Percentiles rank a stretch among this genome's conserved stretches.
phyloP scores from a whole-genome alignment of 1,140 invertebrate genomes.

The Drosophila sulfurigaster region DNA sequence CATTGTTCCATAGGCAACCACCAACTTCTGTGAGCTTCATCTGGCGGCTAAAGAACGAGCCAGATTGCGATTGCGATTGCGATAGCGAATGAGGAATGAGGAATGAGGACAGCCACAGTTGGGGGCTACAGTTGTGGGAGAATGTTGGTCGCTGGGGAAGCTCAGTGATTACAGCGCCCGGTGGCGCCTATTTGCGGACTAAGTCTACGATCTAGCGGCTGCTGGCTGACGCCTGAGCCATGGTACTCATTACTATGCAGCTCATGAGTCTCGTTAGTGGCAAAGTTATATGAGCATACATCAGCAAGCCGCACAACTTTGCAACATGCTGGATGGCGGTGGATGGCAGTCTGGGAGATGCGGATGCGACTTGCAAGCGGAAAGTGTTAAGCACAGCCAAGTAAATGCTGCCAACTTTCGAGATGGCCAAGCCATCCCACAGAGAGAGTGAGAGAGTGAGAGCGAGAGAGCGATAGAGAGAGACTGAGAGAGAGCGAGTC shows the following conservation, averaged over 20 bases:
- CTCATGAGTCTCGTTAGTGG: slow-evolving; percentile 82
- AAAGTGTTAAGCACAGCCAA: slow-evolving; percentile 78
- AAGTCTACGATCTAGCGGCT: slow-evolving; percentile 15
- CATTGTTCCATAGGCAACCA: slow-evolving; percentile 33
- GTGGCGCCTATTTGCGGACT: slow-evolving; percentile 49
- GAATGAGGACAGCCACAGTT: neutral
- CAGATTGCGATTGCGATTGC: neutral
- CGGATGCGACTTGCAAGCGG: slow-evolving; percentile 55
- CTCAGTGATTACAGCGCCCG: slow-evolving; percentile 52
- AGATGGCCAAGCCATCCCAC: slow-evolving; percentile 33
- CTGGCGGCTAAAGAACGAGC: neutral
- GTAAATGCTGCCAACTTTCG: slow-evolving; percentile 75
- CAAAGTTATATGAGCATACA: slow-evolving; percentile 83
- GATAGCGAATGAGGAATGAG: slow-evolving; percentile 4
- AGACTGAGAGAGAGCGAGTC: too few relatives aligned
- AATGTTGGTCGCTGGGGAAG: slow-evolving; percentile 7
- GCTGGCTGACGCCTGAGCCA: slow-evolving; percentile 2
- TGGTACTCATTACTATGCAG: slow-evolving; percentile 74
- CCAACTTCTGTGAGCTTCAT: slow-evolving; percentile 3
- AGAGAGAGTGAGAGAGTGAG: slow-evolving; percentile 14
- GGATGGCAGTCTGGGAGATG: neutral
- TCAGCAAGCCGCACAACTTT: slow-evolving; percentile 76
- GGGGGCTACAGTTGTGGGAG: neutral
- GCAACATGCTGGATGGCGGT: slow-evolving; percentile 58
- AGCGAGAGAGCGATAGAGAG: neutral